Base-by-base conservation (phyloP, 53 echinoderm and acorn worm genomes). In the Arbacia lixula region DNA sequence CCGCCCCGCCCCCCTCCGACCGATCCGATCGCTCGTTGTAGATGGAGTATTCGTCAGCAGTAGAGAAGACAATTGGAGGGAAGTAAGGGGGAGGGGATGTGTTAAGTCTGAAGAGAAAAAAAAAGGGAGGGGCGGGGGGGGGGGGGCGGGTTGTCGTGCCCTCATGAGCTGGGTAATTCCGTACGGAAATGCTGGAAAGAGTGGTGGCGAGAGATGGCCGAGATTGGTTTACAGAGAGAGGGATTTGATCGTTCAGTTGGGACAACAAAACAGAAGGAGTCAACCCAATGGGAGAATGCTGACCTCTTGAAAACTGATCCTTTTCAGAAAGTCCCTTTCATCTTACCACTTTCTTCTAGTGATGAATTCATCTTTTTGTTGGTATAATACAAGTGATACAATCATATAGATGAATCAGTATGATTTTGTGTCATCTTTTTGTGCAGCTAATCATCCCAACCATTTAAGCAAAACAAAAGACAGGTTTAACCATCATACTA, bases 261-360 rank as follows among this genome's bases (percentile, higher is more conserved):
- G 53, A 19, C 53, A 74, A 51, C 74, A 74, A 34, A 74, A 74
- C 51, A 74, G 30, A 74, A 53, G 53, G 12, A 74, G 30, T 74
- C 74, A 74, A 50, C 74, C n/a, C 74, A 29, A 9, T 4, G 34
- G n/a, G 31, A 52, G 74, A 51, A 51, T 74, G 33, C 46, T 74
- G 74, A 74, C 74, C 74, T 53, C 54, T 34, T 74, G 35, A 74
- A 74, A 74, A 34, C 46, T 12, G 74, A 74, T 74, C 74, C 54
- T 52, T 3, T 69, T 69, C 28, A 2, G 28, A 27, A 69, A 67
- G 37, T n/a, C n/a, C n/a, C n/a, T n/a, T n/a, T n/a, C n/a, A n/a
- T n/a, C n/a, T n/a, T n/a, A n/a, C n/a, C n/a, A n/a, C n/a, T n/a
- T n/a, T n/a, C n/a, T n/a, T n/a, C n/a, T n/a, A n/a, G n/a, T n/a